Conservation (phyloP, 2,888 invertebrate genomes). For the Thereva unica region DNA sequence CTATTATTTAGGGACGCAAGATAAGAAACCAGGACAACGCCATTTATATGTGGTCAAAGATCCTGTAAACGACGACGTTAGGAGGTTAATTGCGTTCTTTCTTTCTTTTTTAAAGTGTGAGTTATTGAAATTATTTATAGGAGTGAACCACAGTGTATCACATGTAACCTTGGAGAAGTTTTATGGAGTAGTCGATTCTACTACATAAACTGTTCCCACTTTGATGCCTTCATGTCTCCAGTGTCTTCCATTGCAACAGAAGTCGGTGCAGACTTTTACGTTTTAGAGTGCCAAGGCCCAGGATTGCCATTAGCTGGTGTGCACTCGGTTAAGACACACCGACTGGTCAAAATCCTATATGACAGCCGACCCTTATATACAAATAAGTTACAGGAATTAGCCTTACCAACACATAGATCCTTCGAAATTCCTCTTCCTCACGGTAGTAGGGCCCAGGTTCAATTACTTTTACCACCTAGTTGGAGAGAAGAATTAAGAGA, state of each 20-base stretch:
- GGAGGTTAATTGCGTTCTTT: conserved; percentile 59
- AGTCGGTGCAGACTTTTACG: conserved; percentile 63
- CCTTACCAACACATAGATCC: conserved; percentile 79
- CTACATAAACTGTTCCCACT: conserved; percentile 86
- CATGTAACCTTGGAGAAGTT: conserved; percentile 77
- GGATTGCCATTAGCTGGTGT: conserved; percentile 82
- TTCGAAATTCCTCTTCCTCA: conserved; percentile 85
- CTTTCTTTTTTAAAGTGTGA: not conserved
- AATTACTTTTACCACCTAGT: conserved; percentile 83
- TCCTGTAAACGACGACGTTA: conserved; percentile 69
- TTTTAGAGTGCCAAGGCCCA: conserved; percentile 90
- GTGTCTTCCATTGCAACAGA: conserved; percentile 55
- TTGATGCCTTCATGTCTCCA: conserved; percentile 75
- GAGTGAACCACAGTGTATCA: conserved; percentile 79
- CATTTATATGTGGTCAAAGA: conserved; percentile 87
- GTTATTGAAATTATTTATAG: conserved; percentile 44
- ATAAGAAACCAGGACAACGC: conserved; percentile 79
- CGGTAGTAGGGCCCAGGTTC: conserved; percentile 85
- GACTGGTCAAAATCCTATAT: conserved; percentile 75
- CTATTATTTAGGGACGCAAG: conserved; percentile 78
- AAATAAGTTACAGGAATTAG: conserved; percentile 73
- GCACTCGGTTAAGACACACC: conserved; percentile 75
- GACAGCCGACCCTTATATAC: conserved; percentile 71
- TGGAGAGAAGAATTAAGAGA: conserved; percentile 84
- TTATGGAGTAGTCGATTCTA: conserved; percentile 79